A percentile compares a stretch with the other conserved stretches of the same genome.
Evolutionary conservation across 2,888 invertebrate species (phyloP).

Genomic region (Malthinus flaveolus): DNA sequence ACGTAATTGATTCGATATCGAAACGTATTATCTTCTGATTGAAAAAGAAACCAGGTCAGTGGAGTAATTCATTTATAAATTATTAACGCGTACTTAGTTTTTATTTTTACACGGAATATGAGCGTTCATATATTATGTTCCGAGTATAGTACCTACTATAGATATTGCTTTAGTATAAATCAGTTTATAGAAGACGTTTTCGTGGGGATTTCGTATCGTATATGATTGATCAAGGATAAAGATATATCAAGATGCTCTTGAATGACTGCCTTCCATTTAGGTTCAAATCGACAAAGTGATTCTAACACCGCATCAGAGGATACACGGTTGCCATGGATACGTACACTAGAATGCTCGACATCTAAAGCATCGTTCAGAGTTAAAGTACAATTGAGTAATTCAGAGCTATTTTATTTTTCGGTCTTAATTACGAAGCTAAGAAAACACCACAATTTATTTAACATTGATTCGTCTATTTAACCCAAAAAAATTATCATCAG

Average conservation of each 20-base stretch:
- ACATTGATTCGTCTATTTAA: no score
- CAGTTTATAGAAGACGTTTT: conserved; percentile 20
- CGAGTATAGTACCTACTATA: background rate
- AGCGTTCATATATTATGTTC: background rate
- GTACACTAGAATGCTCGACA: conserved; percentile 46
- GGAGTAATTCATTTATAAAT: conserved; percentile 23
- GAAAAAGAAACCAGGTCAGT: conserved; percentile 33
- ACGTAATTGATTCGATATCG: no score
- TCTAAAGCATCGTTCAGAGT: conserved; percentile 46
- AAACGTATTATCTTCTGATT: background rate
- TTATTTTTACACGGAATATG: background rate
- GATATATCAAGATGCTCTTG: conserved; percentile 28
- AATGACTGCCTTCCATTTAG: conserved; percentile 36
- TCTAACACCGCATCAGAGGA: conserved; percentile 46
- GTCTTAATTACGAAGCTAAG: background rate
- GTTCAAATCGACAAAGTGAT: conserved; percentile 46
- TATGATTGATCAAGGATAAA: conserved; percentile 18
- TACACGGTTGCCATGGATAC: conserved; percentile 48
- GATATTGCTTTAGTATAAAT: conserved; percentile 1
- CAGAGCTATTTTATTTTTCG: conserved; percentile 4
- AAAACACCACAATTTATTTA: no score
- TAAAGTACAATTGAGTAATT: conserved; percentile 34
- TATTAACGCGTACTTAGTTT: background rate
- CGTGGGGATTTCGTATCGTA: conserved; percentile 15
- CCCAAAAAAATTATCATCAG: no score